Conservation (phyloP, 2,797 vertebrate genomes). For the Graptemys geographica region DNA sequence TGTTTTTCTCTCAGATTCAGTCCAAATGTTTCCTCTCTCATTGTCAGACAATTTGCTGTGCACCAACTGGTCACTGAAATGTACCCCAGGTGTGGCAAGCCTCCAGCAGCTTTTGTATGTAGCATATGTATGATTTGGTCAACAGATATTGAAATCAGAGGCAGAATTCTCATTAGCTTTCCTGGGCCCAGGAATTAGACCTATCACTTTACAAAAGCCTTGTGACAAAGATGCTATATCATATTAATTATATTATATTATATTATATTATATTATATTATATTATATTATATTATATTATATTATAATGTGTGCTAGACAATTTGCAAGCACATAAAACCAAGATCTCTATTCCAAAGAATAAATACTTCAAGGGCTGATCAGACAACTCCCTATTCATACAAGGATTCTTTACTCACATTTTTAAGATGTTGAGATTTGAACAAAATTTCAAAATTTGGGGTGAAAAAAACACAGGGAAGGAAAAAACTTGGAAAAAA, state of each 20-base stretch:
- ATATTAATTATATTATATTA: neutral
- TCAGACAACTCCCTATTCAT: rapidly evolving
- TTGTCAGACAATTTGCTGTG: neutral
- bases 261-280: neutral
- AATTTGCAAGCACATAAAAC: neutral
- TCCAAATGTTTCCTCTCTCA: neutral
- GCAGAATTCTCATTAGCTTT: neutral
- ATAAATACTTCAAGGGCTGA: neutral
- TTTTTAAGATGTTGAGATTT: neutral
- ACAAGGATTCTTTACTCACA: neutral
- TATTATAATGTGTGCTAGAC: neutral
- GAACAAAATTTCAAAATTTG: neutral
- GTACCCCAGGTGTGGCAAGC: neutral
- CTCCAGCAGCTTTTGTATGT: neutral
- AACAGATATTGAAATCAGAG: neutral
- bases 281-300: neutral
- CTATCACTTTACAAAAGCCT: neutral
- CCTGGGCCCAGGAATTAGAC: neutral
- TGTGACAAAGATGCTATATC: neutral
- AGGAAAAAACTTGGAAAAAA: neutral
- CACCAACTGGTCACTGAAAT: neutral
- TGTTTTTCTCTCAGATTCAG: neutral
- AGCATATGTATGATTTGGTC: neutral
- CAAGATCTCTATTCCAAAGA: neutral
- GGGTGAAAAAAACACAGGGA: neutral